phyloP scores from a whole-genome alignment of 1,140 invertebrate species.

The Ridgeia piscesae region DNA sequence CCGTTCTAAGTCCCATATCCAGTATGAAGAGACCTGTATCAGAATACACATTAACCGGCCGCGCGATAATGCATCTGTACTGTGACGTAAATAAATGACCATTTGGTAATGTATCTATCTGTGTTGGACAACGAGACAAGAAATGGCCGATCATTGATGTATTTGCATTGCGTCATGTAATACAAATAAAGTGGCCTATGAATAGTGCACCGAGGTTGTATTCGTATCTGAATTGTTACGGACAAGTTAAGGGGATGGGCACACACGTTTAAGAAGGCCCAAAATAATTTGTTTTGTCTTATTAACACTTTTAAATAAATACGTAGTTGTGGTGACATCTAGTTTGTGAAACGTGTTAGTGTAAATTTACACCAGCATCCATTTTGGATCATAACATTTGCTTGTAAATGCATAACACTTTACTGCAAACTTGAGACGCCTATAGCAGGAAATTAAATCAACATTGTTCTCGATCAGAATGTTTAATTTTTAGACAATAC shows the following conservation, averaged over 20 bases:
- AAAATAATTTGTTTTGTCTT: no score
- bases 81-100: background rate
- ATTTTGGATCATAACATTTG: no score
- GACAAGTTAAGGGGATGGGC: no score
- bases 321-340: no score
- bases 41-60: background rate
- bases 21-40: background rate
- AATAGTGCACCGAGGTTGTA: background rate
- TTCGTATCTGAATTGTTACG: background rate
- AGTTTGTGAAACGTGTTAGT: no score
- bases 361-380: no score
- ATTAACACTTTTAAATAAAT: no score
- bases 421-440: background rate
- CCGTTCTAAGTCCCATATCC: background rate
- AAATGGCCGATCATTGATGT: background rate
- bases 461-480: background rate
- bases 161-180: background rate
- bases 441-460: background rate
- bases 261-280: no score
- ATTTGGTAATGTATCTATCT: background rate
- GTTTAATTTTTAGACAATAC: background rate
- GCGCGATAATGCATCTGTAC: background rate
- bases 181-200: constrained; percentile 4
- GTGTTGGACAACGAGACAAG: background rate
- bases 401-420: no score